Percentiles rank a stretch among this genome's conserved stretches.
These are phyloP conservation scores for Apteryx owenii DNA, from an alignment of 2,113 vertebrate species.

Conservation along the genomic window DNA sequence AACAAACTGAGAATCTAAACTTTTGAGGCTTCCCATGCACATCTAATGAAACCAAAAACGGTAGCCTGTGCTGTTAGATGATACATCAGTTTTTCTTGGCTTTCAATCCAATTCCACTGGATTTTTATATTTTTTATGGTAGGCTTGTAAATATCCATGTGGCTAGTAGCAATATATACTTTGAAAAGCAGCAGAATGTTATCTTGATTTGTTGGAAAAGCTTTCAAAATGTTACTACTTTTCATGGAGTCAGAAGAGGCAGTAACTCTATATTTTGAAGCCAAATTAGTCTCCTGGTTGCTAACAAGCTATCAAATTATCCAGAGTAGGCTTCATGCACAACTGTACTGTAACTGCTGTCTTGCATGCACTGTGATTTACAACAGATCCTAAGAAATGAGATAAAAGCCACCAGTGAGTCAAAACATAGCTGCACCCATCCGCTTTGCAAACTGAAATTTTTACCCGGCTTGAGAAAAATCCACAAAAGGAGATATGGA, in stretches of 20 bases:
- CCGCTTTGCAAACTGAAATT: background rate
- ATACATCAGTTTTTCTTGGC: background rate
- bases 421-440: background rate
- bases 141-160: background rate
- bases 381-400: background rate
- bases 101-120: background rate
- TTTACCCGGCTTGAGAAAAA: background rate
- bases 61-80: background rate
- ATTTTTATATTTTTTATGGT: background rate
- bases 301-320: background rate
- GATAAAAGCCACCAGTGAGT: background rate
- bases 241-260: background rate
- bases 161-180: background rate
- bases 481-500: background rate
- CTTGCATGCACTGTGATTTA: background rate
- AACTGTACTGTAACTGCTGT: background rate
- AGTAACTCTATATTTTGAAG: background rate
- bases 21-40: background rate
- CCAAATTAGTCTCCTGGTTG: background rate
- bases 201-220: background rate
- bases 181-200: background rate
- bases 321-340: background rate
- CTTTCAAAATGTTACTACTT: background rate
- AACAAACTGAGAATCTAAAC: background rate
- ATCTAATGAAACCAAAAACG: background rate